phyloP scores from a whole-genome alignment of 64 coral and sea anemone genomes.

The Dendronephthya gigantea region DNA sequence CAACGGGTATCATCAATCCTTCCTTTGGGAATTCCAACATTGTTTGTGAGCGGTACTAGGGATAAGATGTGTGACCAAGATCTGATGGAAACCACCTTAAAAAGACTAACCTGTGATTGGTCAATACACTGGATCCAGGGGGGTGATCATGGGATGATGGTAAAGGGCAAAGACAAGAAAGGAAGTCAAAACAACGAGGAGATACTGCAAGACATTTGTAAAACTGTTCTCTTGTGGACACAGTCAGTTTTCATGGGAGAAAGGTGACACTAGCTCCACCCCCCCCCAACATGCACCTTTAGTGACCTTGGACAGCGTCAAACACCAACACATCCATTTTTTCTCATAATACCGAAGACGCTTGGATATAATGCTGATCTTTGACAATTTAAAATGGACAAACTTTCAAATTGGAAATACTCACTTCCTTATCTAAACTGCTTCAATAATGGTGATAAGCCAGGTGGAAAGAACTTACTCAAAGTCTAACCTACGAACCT shows the following conservation, averaged over 20 bases:
- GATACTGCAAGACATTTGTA: slow-evolving; percentile 53
- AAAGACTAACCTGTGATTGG: slow-evolving; percentile 68
- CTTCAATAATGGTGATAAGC: no score
- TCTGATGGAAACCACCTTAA: slow-evolving; percentile 67
- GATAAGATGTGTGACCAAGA: slow-evolving; percentile 63
- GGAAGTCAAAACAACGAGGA: not conserved
- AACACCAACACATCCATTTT: no score
- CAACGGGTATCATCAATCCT: slow-evolving; percentile 69
- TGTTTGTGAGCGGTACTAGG: slow-evolving; percentile 91
- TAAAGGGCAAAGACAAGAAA: slow-evolving; percentile 43
- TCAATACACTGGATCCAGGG: slow-evolving; percentile 79
- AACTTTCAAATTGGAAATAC: no score
- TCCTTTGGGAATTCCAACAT: slow-evolving; percentile 65
- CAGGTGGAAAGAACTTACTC: no score
- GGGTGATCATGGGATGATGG: slow-evolving; percentile 62
- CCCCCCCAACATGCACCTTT: not conserved
- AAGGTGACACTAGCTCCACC: no score
- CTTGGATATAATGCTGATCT: no score
- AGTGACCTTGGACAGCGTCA: no score
- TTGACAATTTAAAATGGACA: no score
- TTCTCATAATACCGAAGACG: no score
- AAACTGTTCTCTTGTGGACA: slow-evolving; percentile 75
- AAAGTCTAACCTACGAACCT: no score
- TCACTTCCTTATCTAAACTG: no score
- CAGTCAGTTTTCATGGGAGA: slow-evolving; percentile 99